phyloP scores from a whole-genome alignment of 1,140 invertebrate genomes.

The Drosophila dunni region DNA sequence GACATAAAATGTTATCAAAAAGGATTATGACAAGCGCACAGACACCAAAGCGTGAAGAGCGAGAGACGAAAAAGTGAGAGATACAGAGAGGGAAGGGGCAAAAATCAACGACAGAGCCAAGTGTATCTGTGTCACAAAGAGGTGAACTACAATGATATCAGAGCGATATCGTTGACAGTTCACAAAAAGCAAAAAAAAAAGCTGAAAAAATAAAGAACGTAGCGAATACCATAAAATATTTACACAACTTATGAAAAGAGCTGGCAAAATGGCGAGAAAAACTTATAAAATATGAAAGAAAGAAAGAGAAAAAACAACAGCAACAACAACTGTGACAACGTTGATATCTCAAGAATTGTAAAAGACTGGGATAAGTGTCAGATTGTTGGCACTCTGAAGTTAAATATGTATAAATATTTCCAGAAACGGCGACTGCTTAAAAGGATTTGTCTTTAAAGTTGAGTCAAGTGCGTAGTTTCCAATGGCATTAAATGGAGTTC shows the following conservation, averaged over 20 bases:
- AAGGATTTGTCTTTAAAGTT: conserved; percentile 8
- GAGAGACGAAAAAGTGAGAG: conserved; percentile 10
- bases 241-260: conserved; percentile 49
- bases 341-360: conserved; percentile 22
- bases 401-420: conserved; percentile 12
- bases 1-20: conserved; percentile 82
- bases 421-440: not conserved
- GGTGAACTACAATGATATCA: conserved; percentile 33
- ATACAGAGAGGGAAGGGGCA: not conserved
- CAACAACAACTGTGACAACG: conserved; percentile 11
- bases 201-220: conserved; percentile 32
- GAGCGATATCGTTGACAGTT: conserved; percentile 48
- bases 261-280: conserved; percentile 10
- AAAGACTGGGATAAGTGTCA: conserved; percentile 44
- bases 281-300: conserved; percentile 19
- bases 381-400: conserved; percentile 31
- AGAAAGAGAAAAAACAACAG: not conserved
- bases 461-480: not conserved
- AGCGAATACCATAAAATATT: conserved; percentile 51
- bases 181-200: conserved; percentile 29
- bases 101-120: conserved; percentile 19
- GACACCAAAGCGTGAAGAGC: conserved; percentile 3
- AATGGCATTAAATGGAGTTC: conserved; percentile 9
- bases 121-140: conserved; percentile 72
- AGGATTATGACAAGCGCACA: conserved; percentile 74